These are phyloP conservation scores for Cisticola juncidis DNA, from an alignment of 2,113 vertebrate genomes.

Conservation along the genomic window DNA sequence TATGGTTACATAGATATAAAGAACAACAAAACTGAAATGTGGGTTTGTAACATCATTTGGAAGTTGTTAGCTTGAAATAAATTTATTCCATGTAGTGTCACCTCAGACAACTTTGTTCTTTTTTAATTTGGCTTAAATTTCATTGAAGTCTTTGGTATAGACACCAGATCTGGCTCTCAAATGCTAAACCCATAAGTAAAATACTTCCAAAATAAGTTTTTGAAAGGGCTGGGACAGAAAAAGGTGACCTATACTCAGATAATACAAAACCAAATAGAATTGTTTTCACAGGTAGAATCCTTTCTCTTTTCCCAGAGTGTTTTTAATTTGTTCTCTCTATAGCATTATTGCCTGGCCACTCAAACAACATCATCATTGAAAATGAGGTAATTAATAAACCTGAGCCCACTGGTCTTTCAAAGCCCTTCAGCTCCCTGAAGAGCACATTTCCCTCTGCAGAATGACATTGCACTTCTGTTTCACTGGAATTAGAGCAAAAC, in stretches of 20 bases:
- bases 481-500: neutral
- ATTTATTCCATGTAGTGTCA: neutral
- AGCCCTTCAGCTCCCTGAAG: neutral
- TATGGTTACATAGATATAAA: neutral
- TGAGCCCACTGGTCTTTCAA: neutral
- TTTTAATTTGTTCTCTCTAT: neutral
- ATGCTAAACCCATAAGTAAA: neutral
- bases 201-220: neutral
- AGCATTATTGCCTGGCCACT: neutral
- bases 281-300: neutral
- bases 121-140: neutral
- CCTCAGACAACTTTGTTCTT: neutral
- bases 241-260: neutral
- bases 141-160: neutral
- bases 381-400: neutral
- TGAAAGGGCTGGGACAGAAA: neutral
- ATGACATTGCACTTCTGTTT: fast-evolving
- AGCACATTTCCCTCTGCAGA: neutral
- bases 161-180: neutral
- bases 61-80: neutral
- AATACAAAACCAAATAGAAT: neutral
- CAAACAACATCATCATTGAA: neutral
- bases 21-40: neutral
- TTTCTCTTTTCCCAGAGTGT: neutral
- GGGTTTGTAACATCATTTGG: neutral